Evolutionary conservation across 1,140 invertebrate species (phyloP).

Genomic region (Zaprionus nigranus): DNA sequence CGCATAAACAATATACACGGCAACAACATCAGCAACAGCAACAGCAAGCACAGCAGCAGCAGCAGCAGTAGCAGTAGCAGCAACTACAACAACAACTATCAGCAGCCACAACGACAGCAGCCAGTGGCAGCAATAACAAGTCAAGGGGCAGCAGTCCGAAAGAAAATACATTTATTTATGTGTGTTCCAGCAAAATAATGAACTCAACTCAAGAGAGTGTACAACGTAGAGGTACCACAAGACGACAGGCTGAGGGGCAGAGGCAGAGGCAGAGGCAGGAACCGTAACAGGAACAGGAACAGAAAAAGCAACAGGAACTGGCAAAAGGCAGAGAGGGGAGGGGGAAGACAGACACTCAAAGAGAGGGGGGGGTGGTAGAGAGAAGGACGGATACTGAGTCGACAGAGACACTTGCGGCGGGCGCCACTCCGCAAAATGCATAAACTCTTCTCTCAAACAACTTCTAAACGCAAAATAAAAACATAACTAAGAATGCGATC

Average conservation of each 20-base stretch:
- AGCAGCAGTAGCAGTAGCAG: background rate
- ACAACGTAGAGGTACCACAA: constrained; percentile 1
- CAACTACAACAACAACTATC: constrained; percentile 5
- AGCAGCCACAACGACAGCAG: constrained; percentile 16
- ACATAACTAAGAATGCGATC: constrained; percentile 13
- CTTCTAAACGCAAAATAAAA: constrained; percentile 13
- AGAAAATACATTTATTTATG: constrained; percentile 44
- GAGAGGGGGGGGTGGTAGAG: background rate
- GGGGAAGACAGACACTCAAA: background rate
- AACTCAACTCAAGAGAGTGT: constrained; percentile 24
- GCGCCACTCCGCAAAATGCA: constrained; percentile 23
- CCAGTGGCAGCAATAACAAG: constrained; percentile 6
- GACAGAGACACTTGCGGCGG: constrained; percentile 2
- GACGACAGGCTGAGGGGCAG: no score
- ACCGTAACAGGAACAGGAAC: constrained; percentile 10
- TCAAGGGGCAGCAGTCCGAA: constrained; percentile 15
- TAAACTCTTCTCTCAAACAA: constrained; percentile 17
- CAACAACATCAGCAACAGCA: background rate
- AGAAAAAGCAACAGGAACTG: constrained; percentile 8
- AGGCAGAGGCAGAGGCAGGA: background rate
- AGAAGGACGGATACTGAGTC: background rate
- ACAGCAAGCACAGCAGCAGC: background rate
- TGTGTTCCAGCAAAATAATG: constrained; percentile 45
- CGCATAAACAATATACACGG: constrained; percentile 32
- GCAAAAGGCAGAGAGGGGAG: background rate